Base-by-base conservation (phyloP, 2,113 vertebrate species). In the Pongo abelii region DNA sequence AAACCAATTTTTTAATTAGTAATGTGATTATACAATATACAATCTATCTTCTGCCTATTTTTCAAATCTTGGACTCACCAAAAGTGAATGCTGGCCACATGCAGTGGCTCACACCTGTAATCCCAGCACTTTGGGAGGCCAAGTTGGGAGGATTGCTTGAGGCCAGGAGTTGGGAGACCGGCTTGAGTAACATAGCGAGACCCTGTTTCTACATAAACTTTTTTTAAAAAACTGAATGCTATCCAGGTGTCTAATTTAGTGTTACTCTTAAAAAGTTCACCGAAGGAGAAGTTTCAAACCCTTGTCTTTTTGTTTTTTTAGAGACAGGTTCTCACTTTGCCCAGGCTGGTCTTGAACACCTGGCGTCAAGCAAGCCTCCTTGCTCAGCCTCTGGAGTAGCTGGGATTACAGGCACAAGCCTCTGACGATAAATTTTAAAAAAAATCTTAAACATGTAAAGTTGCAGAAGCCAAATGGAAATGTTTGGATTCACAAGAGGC, bases 211-310 rank as follows among this genome's bases (percentile, higher is more conserved):
- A 30, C 27, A 64, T 30, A 30, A 64, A 14, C 27, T 64, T 64
- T 64, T 64, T 70, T 20, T 2, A 9, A 70, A 64, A 55, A 93
- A 83, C 30, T 50, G 52, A 88, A 95, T 22, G 55, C 55, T 43
- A n/a, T 48, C 38, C 32, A 92, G n/a, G 13, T 92, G 6, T 94
- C 88, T 96, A 77, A 61, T 48, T 89, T 85, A 81, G 1, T 23
- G 9, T 74, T 79, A 91, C 32, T 35, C 8, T 92, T 94, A 69
- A 89, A 85, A 95, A 61, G 25, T 69, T 72, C 2, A 93, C 69
- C 70, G 38, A 78, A 96, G 59, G 79, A 93, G 43, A 90, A 83
- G 48, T 83, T 91, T 92, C 48, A 78, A 64, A 64, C 61, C 48
- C 74, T 6, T 78, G 77, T 13, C 67, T 69, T 69, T 69, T 64